Evolutionary conservation across 2,888 invertebrate genomes (phyloP), one percentile per base, ranked within the genome.

Genomic region (Cephus nigrinus): DNA sequence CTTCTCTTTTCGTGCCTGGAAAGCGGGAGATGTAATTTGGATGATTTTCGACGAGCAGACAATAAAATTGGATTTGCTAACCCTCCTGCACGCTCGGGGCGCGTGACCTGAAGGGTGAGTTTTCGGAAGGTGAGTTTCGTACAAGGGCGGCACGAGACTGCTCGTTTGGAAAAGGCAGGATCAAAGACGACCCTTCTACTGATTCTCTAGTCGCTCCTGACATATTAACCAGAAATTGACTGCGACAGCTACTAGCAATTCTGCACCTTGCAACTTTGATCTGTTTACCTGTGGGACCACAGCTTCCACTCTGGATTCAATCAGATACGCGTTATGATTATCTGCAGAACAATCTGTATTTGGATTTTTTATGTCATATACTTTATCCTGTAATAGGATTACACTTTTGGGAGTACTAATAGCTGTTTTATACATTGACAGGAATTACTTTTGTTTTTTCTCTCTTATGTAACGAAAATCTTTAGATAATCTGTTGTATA

Each of bases 201-300:
- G 83, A 86, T 86, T 85, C 78, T 75, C 82, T 81, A 84, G 82
- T 80, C 82, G 78, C 81, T 75, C 80, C 84, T 88, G 89, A 90
- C 86, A 86, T 90, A 90, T 90, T 90, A 89, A 83, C 76, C 76
- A 80, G 81, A 83, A 88, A 90, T 89, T 88, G 87, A 85, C 84
- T 83, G 80, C 83, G 89, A 90, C 90, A 87, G 83, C 76, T 84
- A 82, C 83, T 82, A 83, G 85, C 81, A 86, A 86, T 84, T 82
- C 81, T 77, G 40, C 79, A 80, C 78, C 80, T 79, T 82, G 82
- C 79, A 85, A 85, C 86, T 88, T 87, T 88, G 84, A 87, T 87
- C 86, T 83, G 82, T 83, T 82, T 84, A 85, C 83, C 85, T 85
- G 80, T 76, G 75, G 40, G 75, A 77, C 78, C 80, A 80, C 81